Evolutionary conservation across 92 coral and sea anemone genomes (phyloP).

Genomic region (Phenganax marumi): DNA sequence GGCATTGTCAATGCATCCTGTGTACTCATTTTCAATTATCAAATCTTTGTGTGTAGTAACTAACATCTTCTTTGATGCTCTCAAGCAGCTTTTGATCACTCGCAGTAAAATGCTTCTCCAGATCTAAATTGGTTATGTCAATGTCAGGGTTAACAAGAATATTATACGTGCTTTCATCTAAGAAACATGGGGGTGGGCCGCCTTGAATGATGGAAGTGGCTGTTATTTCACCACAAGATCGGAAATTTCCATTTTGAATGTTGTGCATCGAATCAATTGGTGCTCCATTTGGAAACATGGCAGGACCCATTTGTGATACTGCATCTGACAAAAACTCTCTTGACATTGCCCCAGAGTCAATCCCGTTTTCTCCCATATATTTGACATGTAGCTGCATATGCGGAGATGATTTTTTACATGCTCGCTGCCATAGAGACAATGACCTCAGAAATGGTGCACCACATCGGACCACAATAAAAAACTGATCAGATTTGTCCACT

Average conservation of each 20-base stretch:
- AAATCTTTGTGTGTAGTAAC: conserved; percentile 52
- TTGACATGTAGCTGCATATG: conserved; percentile 12
- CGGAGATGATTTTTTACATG: conserved; percentile 48
- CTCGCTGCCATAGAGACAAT: conserved; percentile 57
- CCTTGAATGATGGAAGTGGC: conserved; percentile 64
- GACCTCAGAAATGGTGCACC: conserved; percentile 59
- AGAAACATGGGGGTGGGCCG: conserved; percentile 64
- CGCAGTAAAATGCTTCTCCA: conserved; percentile 64
- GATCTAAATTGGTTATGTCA: conserved; percentile 50
- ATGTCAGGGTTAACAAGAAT: conserved; percentile 47
- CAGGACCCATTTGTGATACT: conserved; percentile 42
- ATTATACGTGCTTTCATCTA: conserved; percentile 58
- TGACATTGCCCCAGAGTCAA: conserved; percentile 6
- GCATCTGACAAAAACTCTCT: conserved; percentile 55
- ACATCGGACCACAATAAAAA: conserved; percentile 45
- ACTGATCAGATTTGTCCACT: conserved; percentile 42
- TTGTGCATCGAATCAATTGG: conserved; percentile 57
- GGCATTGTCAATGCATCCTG: conserved; percentile 52
- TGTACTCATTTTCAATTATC: conserved; percentile 61
- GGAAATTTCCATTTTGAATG: conserved; percentile 60
- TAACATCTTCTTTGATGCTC: conserved; percentile 57
- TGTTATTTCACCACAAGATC: conserved; percentile 65
- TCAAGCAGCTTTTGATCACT: conserved; percentile 50
- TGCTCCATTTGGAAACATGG: conserved; percentile 61
- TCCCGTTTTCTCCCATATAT: background rate